Evolutionary conservation across 1,140 invertebrate genomes (phyloP), one percentile per base, ranked within the genome.

Genomic region (Drosophila pandora): DNA sequence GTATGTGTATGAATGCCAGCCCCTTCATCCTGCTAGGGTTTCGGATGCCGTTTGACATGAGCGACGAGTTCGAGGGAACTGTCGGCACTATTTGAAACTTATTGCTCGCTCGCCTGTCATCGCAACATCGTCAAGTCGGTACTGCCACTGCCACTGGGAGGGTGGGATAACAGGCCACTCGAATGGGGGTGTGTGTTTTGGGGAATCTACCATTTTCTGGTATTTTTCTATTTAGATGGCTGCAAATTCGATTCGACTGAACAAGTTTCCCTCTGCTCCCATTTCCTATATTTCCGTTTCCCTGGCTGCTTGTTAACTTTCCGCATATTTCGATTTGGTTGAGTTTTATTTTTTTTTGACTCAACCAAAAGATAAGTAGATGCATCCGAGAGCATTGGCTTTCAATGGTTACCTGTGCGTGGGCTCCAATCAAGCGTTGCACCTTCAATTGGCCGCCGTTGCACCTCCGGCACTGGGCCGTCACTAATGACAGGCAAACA

Each of bases 11-110:
- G 8, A 0, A 0, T 10, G 2, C 9, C 34, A 12, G 10, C 10
- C 22, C 45, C 53, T 43, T 28, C 45, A 41, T 43, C 34, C 47
- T 43, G 45, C 12, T 37, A 10, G 59, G 5, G n/a, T 43, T 78
- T 65, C 49, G 65, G 75, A 75, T 77, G 55, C 64, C 55, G 41
- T 67, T 76, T 83, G 80, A 83, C 80, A 76, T 76, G 65, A 63
- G 62, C 58, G 76, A 79, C 55, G 78, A 81, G 61, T 81, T 65
- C 54, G 69, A 57, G 47, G 50, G 30, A 55, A 50, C 49, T 58
- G 77, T 78, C 80, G 80, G 80, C 62, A 69, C 62, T 75, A 76
- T 84, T 84, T 73, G 80, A 84, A 84, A 84, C 76, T 83, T 79
- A 84, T 79, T 79, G 80, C 80, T 79, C 72, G 80, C 59, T 73